phyloP scores from a whole-genome alignment of 2,113 vertebrate species.

The Emydocephalus ijimae region DNA sequence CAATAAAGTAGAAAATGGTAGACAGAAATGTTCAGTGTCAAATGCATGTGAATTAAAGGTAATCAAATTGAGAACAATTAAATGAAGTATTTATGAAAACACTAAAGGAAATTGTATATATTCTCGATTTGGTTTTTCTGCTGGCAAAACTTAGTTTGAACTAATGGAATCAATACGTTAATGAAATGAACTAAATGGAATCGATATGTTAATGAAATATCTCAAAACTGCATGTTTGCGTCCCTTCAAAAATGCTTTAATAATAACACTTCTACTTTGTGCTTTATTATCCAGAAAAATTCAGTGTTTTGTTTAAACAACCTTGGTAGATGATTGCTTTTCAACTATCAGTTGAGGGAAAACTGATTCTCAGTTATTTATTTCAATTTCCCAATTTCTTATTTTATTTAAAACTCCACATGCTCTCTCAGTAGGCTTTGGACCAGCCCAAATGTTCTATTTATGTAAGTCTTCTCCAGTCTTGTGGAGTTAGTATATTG shows the following conservation, averaged over 20 bases:
- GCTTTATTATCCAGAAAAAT: neutral
- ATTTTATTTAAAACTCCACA: neutral
- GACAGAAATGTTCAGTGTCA: neutral
- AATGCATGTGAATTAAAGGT: neutral
- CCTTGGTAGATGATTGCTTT: neutral
- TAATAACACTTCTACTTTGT: neutral
- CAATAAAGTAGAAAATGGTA: neutral
- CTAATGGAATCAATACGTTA: neutral
- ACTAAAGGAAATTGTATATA: neutral
- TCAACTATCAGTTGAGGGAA: neutral
- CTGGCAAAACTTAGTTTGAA: neutral
- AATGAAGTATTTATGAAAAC: neutral
- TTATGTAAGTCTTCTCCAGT: neutral
- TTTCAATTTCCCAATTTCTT: neutral
- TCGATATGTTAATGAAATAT: neutral
- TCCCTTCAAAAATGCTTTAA: neutral
- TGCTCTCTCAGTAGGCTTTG: neutral
- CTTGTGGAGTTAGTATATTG: neutral
- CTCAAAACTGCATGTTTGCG: neutral
- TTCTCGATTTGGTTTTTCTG: neutral
- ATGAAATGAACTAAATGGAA: neutral
- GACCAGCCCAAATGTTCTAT: neutral
- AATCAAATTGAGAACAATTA: neutral
- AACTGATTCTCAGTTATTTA: neutral
- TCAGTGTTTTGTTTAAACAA: neutral